phyloP scores from a whole-genome alignment of 2,888 invertebrate genomes.

The Acronicta leporina region DNA sequence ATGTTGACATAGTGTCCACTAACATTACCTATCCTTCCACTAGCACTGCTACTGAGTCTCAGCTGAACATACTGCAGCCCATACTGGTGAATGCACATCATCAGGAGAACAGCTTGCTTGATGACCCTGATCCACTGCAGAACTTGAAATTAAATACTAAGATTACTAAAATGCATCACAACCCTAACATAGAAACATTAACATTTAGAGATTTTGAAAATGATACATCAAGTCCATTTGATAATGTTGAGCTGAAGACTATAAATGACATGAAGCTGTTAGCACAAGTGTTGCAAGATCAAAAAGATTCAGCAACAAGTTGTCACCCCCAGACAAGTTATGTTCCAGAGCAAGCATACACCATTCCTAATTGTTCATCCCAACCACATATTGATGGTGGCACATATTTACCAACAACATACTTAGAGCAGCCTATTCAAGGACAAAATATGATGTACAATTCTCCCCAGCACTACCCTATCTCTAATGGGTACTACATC shows the following conservation, averaged over 20 bases:
- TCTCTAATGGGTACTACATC: conserved; percentile 78
- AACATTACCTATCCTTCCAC: conserved; percentile 64
- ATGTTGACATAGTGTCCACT: conserved; percentile 53
- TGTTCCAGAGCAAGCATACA: conserved; percentile 68
- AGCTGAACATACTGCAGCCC: conserved; percentile 81
- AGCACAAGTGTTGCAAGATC: conserved; percentile 92
- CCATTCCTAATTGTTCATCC: conserved; percentile 73
- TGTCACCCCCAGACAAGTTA: conserved; percentile 67
- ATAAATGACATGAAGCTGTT: conserved; percentile 97
- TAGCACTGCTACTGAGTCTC: conserved; percentile 68
- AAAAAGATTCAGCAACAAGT: conserved; percentile 74
- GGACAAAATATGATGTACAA: conserved; percentile 74
- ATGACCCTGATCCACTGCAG: conserved; percentile 84
- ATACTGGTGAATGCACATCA: conserved; percentile 79
- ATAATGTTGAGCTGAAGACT: conserved; percentile 97
- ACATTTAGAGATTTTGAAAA: conserved; percentile 95
- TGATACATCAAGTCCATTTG: conserved; percentile 97
- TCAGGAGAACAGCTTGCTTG: conserved; percentile 76
- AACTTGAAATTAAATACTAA: conserved; percentile 76
- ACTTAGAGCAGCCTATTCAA: conserved; percentile 76
- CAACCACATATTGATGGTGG: conserved; percentile 78
- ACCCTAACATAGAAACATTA: conserved; percentile 79
- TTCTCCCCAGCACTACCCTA: conserved; percentile 76
- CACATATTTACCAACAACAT: conserved; percentile 79
- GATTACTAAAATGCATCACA: conserved; percentile 73